Evolutionary conservation across 2,888 invertebrate genomes (phyloP), one percentile per base, ranked within the genome.

Genomic region (Amphipoea lucens): DNA sequence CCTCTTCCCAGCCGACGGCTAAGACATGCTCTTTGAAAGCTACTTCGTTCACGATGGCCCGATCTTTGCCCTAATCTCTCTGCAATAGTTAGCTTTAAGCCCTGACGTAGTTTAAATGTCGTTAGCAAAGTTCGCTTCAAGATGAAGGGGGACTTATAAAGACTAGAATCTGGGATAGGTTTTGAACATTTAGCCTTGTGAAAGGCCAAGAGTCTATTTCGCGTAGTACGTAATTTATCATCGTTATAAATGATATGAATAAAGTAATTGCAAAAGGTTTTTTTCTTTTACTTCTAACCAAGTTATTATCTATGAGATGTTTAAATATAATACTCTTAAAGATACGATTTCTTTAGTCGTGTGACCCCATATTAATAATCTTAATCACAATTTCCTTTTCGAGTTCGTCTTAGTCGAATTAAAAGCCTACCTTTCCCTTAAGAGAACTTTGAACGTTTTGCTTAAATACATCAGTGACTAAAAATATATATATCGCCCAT

Each of bases 71-170:
- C 51, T 85, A 85, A 80, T 85, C 74, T 85, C 20, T 65, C 63
- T 48, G 68, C 68, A 60, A 65, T 74, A 82, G 85, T 82, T 70
- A 82, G 23, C 45, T 63, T 78, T 60, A 69, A 85, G 69, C 85
- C 62, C 62, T 65, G 60, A 65, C 85, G 74, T 74, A 74, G 74
- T 81, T 85, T 60, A 74, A 82, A 85, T 80, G 63, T 68, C 69
- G 69, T 81, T 82, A 85, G 73, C n/a, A 36, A 82, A 85, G 14
- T 85, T 80, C 29, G 45, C 51, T 60, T 81, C 60, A 85, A 80
- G 85, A 80, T 65, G 51, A 29, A 45, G 20, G 42, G 36, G 63
- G 68, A 65, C 60, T 80, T 83, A 70, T 67, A 83, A 78, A 84
- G 42, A 48, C 65, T 67, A 71, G 62, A 67, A 84, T 83, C 63